phyloP scores from a whole-genome alignment of 92 coral and sea anemone genomes.

The Muricea muricata region DNA sequence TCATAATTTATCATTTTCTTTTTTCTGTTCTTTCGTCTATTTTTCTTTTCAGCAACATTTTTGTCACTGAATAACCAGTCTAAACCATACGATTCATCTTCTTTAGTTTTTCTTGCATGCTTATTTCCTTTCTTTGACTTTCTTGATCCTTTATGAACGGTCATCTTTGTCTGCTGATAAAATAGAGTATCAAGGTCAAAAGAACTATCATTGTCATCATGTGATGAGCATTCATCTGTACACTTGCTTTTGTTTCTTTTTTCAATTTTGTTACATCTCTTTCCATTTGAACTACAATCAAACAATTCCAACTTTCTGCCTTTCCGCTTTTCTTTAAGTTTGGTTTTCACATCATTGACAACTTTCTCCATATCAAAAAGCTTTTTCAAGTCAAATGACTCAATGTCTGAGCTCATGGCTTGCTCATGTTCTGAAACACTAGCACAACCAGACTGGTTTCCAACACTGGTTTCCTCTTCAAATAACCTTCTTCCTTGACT shows the following conservation, averaged over 20 bases:
- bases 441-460: not conserved
- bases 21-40: constrained; percentile 34
- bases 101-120: constrained; percentile 11
- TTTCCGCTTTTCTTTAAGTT: not conserved
- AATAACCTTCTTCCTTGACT: not conserved
- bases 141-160: constrained; percentile 35
- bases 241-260: not conserved
- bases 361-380: constrained; percentile 42
- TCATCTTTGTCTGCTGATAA: constrained; percentile 57
- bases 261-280: not conserved
- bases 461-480: not conserved
- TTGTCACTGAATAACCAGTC: constrained; percentile 44
- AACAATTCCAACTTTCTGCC: not conserved
- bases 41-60: not conserved
- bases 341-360: constrained; percentile 22
- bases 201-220: constrained; percentile 36
- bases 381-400: constrained; percentile 26
- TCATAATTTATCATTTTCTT: not conserved
- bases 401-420: constrained; percentile 12
- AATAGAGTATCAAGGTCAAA: constrained; percentile 59
- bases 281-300: not conserved
- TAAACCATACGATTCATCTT: constrained; percentile 28
- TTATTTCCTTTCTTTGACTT: constrained; percentile 43
- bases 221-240: constrained; percentile 12
- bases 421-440: not conserved